Evolutionary conservation across 2,888 invertebrate species (phyloP).

Genomic region (Netelia inedita): DNA sequence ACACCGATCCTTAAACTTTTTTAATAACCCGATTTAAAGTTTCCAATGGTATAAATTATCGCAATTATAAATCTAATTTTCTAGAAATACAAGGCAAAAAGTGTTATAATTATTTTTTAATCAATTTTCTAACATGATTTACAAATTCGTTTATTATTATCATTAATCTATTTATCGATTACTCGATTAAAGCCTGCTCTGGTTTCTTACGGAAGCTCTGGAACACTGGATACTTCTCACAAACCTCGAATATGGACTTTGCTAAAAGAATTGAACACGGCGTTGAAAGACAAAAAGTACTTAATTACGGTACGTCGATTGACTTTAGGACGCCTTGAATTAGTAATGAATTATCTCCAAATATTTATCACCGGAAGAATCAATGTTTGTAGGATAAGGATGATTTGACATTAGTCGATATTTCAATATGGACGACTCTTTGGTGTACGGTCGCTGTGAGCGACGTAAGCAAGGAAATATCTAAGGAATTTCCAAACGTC

Average conservation of each 20-base stretch:
- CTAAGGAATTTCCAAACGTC: constrained; percentile 86
- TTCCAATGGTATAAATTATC: neutral
- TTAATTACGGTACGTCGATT: constrained; percentile 87
- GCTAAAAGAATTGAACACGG: constrained; percentile 87
- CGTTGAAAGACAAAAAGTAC: constrained; percentile 86
- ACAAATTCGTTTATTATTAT: neutral
- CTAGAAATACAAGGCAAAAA: too few relatives aligned
- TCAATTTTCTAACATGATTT: neutral
- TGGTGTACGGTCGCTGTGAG: constrained; percentile 88
- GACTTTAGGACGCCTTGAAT: neutral
- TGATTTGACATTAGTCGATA: constrained; percentile 88
- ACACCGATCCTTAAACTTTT: constrained; percentile 18
- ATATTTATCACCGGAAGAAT: constrained; percentile 20
- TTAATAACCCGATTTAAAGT: constrained; percentile 14
- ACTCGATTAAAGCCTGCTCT: constrained; percentile 85
- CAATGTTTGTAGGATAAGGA: constrained; percentile 86
- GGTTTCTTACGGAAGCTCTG: constrained; percentile 86
- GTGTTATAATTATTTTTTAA: too few relatives aligned
- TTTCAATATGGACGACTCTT: constrained; percentile 90
- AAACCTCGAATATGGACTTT: constrained; percentile 87
- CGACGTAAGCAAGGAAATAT: constrained; percentile 87
- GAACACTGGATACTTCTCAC: constrained; percentile 86
- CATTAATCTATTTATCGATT: neutral
- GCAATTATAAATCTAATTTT: too few relatives aligned
- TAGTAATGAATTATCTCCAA: neutral